Evolutionary conservation across 2,888 invertebrate genomes (phyloP).

Genomic region (Sphaerophoria taeniata): DNA sequence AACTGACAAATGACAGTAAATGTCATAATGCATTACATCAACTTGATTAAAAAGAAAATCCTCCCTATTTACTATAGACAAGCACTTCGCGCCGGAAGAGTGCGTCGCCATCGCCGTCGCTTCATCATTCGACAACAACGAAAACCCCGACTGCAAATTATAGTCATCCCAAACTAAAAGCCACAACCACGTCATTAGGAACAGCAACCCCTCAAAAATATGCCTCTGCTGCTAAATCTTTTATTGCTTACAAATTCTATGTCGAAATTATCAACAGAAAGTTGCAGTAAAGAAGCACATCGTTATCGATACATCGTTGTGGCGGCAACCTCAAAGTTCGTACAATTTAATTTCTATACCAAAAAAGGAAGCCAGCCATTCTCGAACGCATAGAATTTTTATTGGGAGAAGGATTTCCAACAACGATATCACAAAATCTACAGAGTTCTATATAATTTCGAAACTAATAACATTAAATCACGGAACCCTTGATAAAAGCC

Average conservation of each 20-base stretch:
- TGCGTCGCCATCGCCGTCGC: not conserved
- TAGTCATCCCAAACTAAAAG: constrained; percentile 23
- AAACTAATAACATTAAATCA: constrained; percentile 72
- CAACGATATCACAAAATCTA: constrained; percentile 59
- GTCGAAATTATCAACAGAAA: constrained; percentile 55
- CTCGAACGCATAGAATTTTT: not conserved
- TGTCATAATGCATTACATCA: constrained; percentile 48
- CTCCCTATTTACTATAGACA: constrained; percentile 42
- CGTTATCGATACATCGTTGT: constrained; percentile 52
- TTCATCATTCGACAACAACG: no score
- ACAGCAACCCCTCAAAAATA: constrained; percentile 31
- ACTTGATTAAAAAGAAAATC: constrained; percentile 48
- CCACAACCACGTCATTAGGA: constrained; percentile 32
- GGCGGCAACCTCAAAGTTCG: constrained; percentile 37
- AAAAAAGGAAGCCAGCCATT: constrained; percentile 13
- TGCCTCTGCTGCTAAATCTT: constrained; percentile 45
- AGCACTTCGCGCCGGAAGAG: constrained; percentile 19
- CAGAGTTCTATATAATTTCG: constrained; percentile 55
- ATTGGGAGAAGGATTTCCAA: constrained; percentile 30
- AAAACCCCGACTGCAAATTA: not conserved
- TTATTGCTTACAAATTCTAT: constrained; percentile 65
- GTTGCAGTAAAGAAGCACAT: constrained; percentile 21
- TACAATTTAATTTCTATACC: constrained; percentile 47
- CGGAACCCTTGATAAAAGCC: constrained; percentile 51
- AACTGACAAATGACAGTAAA: constrained; percentile 5